Percentiles rank a stretch among this genome's conserved stretches.
phyloP scores from a whole-genome alignment of 2,113 vertebrate species.

The Saccopteryx leptura region DNA sequence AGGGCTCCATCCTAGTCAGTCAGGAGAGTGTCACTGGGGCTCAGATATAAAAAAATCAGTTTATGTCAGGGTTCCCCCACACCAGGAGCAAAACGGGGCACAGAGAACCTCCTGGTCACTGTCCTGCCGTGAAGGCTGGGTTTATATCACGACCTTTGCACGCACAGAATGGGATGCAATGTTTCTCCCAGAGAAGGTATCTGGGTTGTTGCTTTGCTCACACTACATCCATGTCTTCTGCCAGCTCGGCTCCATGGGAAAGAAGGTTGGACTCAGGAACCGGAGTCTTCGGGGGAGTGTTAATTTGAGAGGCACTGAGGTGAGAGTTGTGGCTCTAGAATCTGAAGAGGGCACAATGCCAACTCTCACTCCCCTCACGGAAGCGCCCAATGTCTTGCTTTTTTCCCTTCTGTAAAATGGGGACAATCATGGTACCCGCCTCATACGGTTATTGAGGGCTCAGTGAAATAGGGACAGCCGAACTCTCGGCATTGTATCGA shows the following conservation, averaged over 20 bases:
- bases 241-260: background rate
- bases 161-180: background rate
- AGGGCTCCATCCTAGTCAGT: slow-evolving; percentile 54
- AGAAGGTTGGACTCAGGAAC: background rate
- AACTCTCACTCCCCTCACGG: background rate
- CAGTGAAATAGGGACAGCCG: background rate
- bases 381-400: background rate
- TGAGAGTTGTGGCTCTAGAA: background rate
- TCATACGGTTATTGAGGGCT: background rate
- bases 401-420: background rate
- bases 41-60: slow-evolving; percentile 26
- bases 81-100: too few relatives aligned
- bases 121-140: too few relatives aligned
- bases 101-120: too few relatives aligned
- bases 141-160: background rate
- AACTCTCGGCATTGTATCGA: background rate
- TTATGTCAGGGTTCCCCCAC: background rate
- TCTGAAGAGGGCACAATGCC: background rate
- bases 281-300: background rate
- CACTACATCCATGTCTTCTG: slow-evolving; percentile 15
- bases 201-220: background rate
- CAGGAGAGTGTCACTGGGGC: slow-evolving; percentile 35
- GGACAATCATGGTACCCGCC: background rate
- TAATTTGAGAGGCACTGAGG: background rate
- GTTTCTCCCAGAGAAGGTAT: background rate